Evolutionary conservation across 2,113 vertebrate genomes (phyloP).

Genomic region (Eptesicus fuscus): DNA sequence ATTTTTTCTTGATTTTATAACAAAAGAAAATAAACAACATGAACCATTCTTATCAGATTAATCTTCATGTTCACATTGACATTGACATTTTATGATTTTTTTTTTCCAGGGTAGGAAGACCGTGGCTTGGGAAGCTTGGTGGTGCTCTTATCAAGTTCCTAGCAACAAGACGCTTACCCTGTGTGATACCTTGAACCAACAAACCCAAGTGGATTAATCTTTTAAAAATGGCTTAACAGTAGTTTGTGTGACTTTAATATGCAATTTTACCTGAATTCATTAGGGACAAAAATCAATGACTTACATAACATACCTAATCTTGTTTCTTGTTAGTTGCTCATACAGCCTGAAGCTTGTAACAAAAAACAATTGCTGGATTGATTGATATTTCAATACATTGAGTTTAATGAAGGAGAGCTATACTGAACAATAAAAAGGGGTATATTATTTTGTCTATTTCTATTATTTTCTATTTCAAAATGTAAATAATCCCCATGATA

Average conservation of each 20-base stretch:
- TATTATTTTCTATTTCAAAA: slow-evolving; percentile 64
- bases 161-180: background rate
- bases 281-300: slow-evolving; percentile 3
- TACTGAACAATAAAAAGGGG: slow-evolving; percentile 15
- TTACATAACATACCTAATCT: background rate
- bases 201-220: background rate
- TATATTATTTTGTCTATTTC: slow-evolving; percentile 38
- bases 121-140: background rate
- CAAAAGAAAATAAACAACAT: background rate
- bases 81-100: background rate
- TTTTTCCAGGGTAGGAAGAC: background rate
- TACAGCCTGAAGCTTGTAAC: background rate
- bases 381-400: slow-evolving; percentile 3
- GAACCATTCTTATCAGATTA: background rate
- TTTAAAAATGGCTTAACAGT: background rate
- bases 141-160: background rate
- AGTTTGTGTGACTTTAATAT: slow-evolving; percentile 23
- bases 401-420: background rate
- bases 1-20: slow-evolving; percentile 21
- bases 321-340: background rate
- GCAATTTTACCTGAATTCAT: slow-evolving; percentile 35
- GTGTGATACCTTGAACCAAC: background rate
- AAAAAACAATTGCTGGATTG: background rate
- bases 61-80: background rate
- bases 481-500: slow-evolving; percentile 50